Evolutionary conservation across 2,113 vertebrate genomes (phyloP).

Genomic region (Sylvilagus bachmani): DNA sequence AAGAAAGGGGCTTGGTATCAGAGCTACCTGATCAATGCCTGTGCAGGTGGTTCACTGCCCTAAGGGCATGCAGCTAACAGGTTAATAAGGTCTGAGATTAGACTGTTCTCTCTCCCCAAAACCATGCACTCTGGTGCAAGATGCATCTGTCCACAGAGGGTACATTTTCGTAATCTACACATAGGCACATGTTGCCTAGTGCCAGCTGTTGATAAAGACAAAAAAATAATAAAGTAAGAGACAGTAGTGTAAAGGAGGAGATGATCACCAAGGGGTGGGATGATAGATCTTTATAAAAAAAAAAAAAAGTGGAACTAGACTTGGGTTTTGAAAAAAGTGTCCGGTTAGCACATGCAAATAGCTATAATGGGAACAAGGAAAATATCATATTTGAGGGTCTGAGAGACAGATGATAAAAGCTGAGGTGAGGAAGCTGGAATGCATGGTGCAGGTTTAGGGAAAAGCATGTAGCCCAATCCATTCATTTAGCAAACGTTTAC

Average conservation of each 20-base stretch:
- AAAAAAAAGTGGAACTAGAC: background rate
- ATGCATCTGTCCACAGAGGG: background rate
- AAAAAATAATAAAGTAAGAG: background rate
- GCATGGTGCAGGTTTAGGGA: background rate
- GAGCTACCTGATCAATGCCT: no score
- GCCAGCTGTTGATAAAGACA: background rate
- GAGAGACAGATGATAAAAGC: background rate
- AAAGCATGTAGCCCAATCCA: background rate
- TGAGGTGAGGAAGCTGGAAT: background rate
- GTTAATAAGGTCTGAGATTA: background rate
- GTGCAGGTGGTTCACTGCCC: background rate
- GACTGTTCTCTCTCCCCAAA: conserved; percentile 6
- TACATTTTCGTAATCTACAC: conserved; percentile 6
- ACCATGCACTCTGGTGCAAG: background rate
- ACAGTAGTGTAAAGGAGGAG: background rate
- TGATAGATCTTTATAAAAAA: background rate
- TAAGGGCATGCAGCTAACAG: background rate
- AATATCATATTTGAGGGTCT: background rate
- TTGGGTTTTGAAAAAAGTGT: background rate
- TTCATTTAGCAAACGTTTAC: background rate
- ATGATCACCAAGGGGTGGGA: background rate
- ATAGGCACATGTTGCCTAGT: background rate
- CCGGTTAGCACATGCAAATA: background rate
- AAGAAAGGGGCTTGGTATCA: background rate
- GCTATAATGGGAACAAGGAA: background rate